Evolutionary conservation across 1,140 invertebrate genomes (phyloP).

Genomic region (Dermatophagoides farinae): DNA sequence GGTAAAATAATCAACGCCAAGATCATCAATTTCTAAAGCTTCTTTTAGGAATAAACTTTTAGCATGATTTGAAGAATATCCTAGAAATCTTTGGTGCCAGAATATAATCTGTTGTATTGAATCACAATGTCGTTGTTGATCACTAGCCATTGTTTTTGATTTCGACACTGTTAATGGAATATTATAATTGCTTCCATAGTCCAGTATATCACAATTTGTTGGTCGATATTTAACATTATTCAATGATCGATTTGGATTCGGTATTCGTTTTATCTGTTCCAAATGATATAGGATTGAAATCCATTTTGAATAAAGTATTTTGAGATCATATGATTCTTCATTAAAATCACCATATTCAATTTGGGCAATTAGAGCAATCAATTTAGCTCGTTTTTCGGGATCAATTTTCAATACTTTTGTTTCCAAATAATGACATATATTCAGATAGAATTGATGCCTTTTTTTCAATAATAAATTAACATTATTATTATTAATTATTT

Average conservation of each 20-base stretch:
- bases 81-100: constrained; percentile 21
- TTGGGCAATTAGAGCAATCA: constrained; percentile 52
- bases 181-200: background rate
- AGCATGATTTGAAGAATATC: constrained; percentile 36
- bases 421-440: constrained; percentile 47
- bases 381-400: constrained; percentile 37
- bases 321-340: background rate
- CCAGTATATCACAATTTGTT: background rate
- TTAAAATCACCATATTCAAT: constrained; percentile 37
- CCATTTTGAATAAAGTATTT: constrained; percentile 16
- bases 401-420: constrained; percentile 46
- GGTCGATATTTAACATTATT: background rate
- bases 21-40: constrained; percentile 49
- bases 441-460: constrained; percentile 61
- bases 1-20: constrained; percentile 61
- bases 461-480: constrained; percentile 21
- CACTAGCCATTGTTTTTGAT: background rate
- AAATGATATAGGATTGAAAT: constrained; percentile 7
- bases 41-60: constrained; percentile 60
- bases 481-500: background rate
- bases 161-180: background rate
- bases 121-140: background rate
- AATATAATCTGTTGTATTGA: background rate
- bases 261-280: background rate
- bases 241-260: background rate